Conservation (phyloP, 2,113 vertebrate species). For the Ameiurus melas region DNA sequence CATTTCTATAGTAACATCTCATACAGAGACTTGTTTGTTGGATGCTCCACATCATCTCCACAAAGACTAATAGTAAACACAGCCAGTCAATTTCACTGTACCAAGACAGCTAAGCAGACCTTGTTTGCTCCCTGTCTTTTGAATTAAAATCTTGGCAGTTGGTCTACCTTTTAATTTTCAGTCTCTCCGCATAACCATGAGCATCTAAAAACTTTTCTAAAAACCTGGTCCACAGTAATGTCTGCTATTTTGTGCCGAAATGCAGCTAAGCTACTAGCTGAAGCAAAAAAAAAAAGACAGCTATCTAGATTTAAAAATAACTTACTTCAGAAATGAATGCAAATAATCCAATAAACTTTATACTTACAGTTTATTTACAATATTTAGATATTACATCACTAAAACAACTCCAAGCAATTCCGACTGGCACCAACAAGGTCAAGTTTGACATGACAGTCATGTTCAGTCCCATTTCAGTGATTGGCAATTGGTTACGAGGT, state of each 20-base stretch:
- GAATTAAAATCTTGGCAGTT: not conserved
- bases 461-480: too few relatives aligned
- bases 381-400: not conserved
- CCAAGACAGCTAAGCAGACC: not conserved
- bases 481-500: too few relatives aligned
- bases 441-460: not conserved
- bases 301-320: not conserved
- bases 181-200: not conserved
- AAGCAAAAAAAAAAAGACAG: not conserved
- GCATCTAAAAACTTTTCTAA: not conserved
- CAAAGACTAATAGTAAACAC: not conserved
- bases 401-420: not conserved
- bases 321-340: not conserved
- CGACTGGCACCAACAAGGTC: not conserved
- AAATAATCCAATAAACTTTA: not conserved
- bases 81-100: not conserved
- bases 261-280: not conserved
- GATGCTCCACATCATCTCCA: not conserved
- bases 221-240: not conserved
- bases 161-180: not conserved
- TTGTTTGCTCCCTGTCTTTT: not conserved
- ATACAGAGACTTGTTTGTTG: not conserved
- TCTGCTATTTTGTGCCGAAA: not conserved
- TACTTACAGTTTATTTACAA: not conserved
- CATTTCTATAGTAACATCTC: not conserved